Percentiles rank a stretch among this genome's conserved stretches.
phyloP scores from a whole-genome alignment of 2,888 invertebrate species.

The Drosophila ustulata region DNA sequence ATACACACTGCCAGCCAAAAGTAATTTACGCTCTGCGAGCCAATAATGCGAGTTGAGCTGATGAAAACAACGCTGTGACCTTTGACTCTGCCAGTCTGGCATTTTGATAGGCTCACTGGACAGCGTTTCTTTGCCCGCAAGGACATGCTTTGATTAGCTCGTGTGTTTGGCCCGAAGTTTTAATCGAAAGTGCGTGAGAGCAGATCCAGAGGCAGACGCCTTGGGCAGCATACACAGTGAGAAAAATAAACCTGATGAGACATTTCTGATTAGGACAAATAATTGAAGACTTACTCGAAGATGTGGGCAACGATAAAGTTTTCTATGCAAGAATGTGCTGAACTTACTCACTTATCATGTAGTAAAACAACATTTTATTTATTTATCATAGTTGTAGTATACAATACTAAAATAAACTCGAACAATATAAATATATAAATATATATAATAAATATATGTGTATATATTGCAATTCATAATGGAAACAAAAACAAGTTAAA shows the following conservation, averaged over 20 bases:
- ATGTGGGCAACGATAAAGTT: background rate
- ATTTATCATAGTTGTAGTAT: no score
- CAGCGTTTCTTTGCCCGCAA: constrained; percentile 37
- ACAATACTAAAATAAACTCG: no score
- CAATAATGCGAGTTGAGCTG: constrained; percentile 61
- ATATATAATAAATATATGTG: no score
- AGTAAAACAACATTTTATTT: no score
- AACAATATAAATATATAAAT: no score
- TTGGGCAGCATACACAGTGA: background rate
- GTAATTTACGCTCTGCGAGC: constrained; percentile 71
- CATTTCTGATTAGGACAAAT: background rate
- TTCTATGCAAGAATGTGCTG: no score
- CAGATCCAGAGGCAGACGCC: constrained; percentile 8
- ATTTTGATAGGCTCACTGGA: constrained; percentile 31
- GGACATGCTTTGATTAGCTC: constrained; percentile 54
- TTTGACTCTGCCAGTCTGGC: constrained; percentile 28
- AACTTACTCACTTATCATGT: no score
- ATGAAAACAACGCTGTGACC: constrained; percentile 27
- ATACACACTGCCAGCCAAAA: constrained; percentile 48
- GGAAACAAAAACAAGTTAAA: no score
- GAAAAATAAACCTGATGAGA: background rate
- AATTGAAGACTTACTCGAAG: background rate
- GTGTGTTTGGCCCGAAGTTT: constrained; percentile 52
- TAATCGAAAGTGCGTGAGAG: constrained; percentile 75
- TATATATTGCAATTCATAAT: no score